Evolutionary conservation across 2,113 vertebrate genomes (phyloP).

Genomic region (Nothocercus julius): DNA sequence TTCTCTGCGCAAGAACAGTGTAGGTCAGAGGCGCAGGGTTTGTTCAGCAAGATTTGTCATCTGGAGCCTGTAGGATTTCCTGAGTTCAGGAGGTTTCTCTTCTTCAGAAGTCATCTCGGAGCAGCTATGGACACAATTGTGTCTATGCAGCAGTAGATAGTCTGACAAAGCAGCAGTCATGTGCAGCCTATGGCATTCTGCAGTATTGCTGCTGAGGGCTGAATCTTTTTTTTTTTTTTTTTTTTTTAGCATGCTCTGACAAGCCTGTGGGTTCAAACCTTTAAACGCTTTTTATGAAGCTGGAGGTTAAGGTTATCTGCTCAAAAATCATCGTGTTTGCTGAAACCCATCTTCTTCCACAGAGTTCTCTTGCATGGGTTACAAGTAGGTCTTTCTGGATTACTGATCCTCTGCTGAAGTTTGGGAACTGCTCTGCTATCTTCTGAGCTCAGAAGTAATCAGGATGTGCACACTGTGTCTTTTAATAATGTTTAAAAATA

Average conservation of each 20-base stretch:
- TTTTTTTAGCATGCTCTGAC: background rate
- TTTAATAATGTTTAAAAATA: background rate
- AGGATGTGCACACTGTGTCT: background rate
- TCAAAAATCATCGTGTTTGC: background rate
- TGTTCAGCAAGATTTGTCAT: constrained; percentile 1
- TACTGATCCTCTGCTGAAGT: background rate
- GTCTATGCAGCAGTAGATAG: background rate
- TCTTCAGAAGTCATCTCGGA: background rate
- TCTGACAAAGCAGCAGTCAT: background rate
- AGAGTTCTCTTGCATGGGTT: background rate
- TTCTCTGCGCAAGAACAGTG: background rate
- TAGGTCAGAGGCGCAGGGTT: background rate
- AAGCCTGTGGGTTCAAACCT: background rate
- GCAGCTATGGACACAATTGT: background rate
- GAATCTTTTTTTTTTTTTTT: background rate
- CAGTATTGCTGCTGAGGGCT: background rate
- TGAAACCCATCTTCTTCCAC: background rate
- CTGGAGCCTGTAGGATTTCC: background rate
- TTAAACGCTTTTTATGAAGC: background rate
- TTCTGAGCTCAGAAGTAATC: background rate
- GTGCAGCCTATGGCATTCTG: background rate
- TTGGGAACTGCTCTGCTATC: background rate
- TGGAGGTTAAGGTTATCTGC: background rate
- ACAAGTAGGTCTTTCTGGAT: background rate
- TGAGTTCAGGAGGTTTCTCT: background rate